Evolutionary conservation across 2,888 invertebrate species (phyloP), one percentile per base, ranked within the genome.

Genomic region (Camponotus fellah): DNA sequence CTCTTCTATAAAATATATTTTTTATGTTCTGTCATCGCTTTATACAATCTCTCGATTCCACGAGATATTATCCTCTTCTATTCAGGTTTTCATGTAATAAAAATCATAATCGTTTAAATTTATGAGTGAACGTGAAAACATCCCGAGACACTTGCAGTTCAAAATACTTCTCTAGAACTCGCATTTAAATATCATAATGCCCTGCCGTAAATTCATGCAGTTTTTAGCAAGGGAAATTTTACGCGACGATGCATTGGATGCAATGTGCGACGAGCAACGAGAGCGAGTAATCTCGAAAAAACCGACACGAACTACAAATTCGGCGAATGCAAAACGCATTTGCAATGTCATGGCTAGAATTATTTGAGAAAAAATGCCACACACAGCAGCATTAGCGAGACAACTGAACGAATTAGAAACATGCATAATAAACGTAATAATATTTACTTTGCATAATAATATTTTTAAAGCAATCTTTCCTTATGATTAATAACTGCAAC

Each of bases 81-180:
- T 46, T 60, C 9, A 32, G 26, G 5, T 21, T 26, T 26, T n/a
- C n/a, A 17, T 80, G 26, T 80, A 46, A 72, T 72, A 80, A 80
- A 80, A 80, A 72, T 72, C 37, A 26, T 79, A 46, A 60, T 77
- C n/a, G 58, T 43, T 77, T 71, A 71, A 71, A 79, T 79, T 71
- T 60, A 46, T 43, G 60, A 14, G 60, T 34, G 34, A 17, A 60
- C 14, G 58, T n/a, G 71, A 53, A 72, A 62, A 79, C 37, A 49
- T 60, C 17, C 37, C 58, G 71, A 79, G 21, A 69, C 34, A 21
- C 21, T 21, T 34, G 9, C 71, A 34, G 17, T 49, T n/a, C 60
- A 40, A 49, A 79, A 72, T 79, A 43, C 58, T 58, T 21, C 21
- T 32, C 26, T 60, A 62, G 17, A 80, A 37, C 49, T 60, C 34